Evolutionary conservation across 2,888 invertebrate genomes (phyloP).

Genomic region (Meiosimyza decipiens): DNA sequence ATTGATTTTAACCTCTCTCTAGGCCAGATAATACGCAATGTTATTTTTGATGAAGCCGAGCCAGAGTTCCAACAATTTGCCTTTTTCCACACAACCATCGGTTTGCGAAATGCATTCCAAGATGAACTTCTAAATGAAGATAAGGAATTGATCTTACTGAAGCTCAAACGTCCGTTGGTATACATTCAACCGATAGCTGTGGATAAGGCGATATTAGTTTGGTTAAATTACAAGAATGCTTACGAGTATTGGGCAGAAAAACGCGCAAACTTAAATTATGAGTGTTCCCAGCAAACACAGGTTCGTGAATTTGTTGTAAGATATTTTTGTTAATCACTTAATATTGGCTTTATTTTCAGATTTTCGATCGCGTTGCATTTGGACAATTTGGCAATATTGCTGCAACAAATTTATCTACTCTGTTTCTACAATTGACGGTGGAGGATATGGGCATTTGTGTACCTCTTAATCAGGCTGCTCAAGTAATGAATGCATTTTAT

Average conservation of each 20-base stretch:
- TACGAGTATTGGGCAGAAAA: constrained; percentile 99
- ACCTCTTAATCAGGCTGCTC: constrained; percentile 85
- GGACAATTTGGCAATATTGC: constrained; percentile 83
- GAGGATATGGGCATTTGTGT: constrained; percentile 97
- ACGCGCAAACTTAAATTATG: constrained; percentile 88
- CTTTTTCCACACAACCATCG: constrained; percentile 95
- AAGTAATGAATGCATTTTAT: constrained; percentile 53
- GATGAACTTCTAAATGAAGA: constrained; percentile 91
- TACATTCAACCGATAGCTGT: constrained; percentile 98
- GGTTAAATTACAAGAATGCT: constrained; percentile 99
- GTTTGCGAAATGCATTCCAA: constrained; percentile 84
- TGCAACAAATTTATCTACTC: constrained; percentile 85
- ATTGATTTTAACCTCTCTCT: constrained; percentile 94
- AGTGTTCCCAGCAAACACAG: constrained; percentile 75
- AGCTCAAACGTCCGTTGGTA: constrained; percentile 90
- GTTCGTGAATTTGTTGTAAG: constrained; percentile 64
- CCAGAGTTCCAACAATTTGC: constrained; percentile 98
- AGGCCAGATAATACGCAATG: constrained; percentile 93
- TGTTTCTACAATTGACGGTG: constrained; percentile 93
- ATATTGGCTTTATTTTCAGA: constrained; percentile 47
- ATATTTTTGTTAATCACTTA: constrained; percentile 19
- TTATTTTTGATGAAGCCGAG: constrained; percentile 96
- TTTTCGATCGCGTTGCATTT: constrained; percentile 80
- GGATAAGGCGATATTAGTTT: constrained; percentile 97
- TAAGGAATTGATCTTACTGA: constrained; percentile 90